Evolutionary conservation across 2,888 invertebrate species (phyloP), one percentile per base, ranked within the genome.

Genomic region (Diadegma fenestrale): DNA sequence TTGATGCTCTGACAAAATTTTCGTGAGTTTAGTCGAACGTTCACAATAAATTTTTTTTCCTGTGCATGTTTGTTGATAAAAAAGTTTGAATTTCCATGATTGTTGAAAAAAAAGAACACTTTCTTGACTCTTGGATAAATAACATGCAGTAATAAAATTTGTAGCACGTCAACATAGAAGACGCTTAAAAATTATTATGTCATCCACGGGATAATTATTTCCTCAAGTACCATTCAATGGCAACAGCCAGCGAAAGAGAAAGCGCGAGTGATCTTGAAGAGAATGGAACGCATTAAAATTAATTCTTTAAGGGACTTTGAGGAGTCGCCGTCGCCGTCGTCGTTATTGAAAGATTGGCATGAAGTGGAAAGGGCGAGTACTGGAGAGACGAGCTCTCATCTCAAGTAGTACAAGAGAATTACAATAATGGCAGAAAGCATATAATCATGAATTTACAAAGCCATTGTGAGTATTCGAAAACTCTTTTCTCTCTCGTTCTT

Each of bases 311-410:
- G 85, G 82, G 85, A 82, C 85, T 85, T 85, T 82, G 85, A 83
- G 83, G 78, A 86, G 83, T 64, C 85, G 79, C 30, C 61, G 71
- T 33, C 68, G 69, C 69, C 73, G 63, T 75, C 33, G 63, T 64
- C 83, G 81, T 88, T 88, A 87, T 88, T 85, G 87, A 85, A 88
- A 87, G 83, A 87, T 86, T 87, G 84, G 83, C 84, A 84, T 87
- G 54, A 75, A 87, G 82, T 79, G 71, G 80, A 83, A 83, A 80
- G 80, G 82, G 73, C 80, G 76, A 80, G 61, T 68, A 73, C 63
- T 66, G 17, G 48, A 61, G 75, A 64, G 73, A 48, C 71, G 64
- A 68, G 72, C 82, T 77, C 82, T 85, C 82, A 85, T 82, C 85
- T 82, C 82, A 45, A 85, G 82, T 68, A 80, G 76, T 72, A 85